These are phyloP conservation scores for Eupithecia pulchellata DNA, from an alignment of 2,888 invertebrate species.

Conservation along the genomic window DNA sequence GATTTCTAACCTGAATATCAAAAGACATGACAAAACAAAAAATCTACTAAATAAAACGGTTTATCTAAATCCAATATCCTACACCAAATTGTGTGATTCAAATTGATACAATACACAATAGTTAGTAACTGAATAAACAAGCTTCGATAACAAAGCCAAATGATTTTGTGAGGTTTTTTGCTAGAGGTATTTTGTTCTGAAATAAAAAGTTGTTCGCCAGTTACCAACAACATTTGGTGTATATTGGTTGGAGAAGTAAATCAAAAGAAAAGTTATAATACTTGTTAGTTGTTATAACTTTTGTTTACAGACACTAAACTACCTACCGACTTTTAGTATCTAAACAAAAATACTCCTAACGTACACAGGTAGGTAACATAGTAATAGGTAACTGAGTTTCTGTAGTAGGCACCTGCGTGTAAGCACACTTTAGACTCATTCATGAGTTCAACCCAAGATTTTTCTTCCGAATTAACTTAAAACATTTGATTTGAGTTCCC, in stretches of 20 bases:
- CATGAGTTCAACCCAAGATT: too few relatives aligned
- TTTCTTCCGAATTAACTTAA: too few relatives aligned
- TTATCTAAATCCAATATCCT: neutral
- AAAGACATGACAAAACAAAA: neutral
- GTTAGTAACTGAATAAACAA: conserved; percentile 12
- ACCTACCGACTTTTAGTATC: neutral
- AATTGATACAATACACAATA: conserved; percentile 5
- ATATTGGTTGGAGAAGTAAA: neutral
- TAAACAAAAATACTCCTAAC: too few relatives aligned
- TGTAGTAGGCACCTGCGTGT: too few relatives aligned
- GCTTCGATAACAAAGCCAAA: conserved; percentile 1
- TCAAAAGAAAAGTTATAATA: neutral
- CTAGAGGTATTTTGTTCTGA: neutral
- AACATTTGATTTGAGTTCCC: too few relatives aligned
- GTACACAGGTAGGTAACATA: too few relatives aligned
- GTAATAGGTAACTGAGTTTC: too few relatives aligned
- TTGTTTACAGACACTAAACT: neutral
- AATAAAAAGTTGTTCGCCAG: conserved; percentile 1
- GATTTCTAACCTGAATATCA: neutral
- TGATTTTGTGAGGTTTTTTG: conserved; percentile 6
- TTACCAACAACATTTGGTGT: too few relatives aligned
- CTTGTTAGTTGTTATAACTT: neutral
- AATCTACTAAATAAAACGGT: neutral
- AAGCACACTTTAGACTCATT: too few relatives aligned
- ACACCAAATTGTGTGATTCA: neutral